These are phyloP conservation scores for Marmota monax DNA, from an alignment of 2,113 vertebrate genomes.

Conservation along the genomic window DNA sequence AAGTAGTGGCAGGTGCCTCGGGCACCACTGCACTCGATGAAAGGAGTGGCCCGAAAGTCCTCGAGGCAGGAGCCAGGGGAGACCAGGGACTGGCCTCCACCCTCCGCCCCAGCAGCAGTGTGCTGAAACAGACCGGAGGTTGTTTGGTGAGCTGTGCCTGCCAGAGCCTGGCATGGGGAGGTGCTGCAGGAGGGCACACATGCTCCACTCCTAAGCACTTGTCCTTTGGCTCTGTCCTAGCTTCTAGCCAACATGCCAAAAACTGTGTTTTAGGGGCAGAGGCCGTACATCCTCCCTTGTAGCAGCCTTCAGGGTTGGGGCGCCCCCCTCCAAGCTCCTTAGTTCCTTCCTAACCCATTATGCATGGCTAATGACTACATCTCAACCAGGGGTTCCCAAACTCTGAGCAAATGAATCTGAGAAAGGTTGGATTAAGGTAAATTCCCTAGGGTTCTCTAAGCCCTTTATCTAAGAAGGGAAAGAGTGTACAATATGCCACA, in stretches of 20 bases:
- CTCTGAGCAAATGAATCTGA: not conserved
- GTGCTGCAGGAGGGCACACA: not conserved
- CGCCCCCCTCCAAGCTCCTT: not conserved
- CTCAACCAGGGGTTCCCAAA: not conserved
- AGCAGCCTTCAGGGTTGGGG: not conserved
- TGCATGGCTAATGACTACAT: not conserved
- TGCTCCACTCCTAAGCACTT: not conserved
- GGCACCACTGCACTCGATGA: conserved; percentile 97
- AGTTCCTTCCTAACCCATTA: not conserved
- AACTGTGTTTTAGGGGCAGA: not conserved
- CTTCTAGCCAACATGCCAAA: not conserved
- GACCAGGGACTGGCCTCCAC: conserved; percentile 96
- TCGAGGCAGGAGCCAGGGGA: conserved; percentile 98
- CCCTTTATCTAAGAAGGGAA: not conserved
- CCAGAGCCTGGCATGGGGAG: no score
- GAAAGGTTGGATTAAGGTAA: not conserved
- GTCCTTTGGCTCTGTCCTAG: not conserved
- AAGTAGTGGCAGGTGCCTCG: conserved; percentile 97
- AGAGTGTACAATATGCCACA: not conserved
- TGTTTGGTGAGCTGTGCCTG: not conserved
- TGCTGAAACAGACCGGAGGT: conserved; percentile 88
- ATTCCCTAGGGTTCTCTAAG: not conserved
- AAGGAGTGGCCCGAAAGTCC: conserved; percentile 96
- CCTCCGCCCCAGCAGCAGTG: conserved; percentile 94
- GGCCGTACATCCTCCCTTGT: not conserved